Evolutionary conservation across 2,797 vertebrate species (phyloP), one percentile per base, ranked within the genome.

Genomic region (Meda fulgida): DNA sequence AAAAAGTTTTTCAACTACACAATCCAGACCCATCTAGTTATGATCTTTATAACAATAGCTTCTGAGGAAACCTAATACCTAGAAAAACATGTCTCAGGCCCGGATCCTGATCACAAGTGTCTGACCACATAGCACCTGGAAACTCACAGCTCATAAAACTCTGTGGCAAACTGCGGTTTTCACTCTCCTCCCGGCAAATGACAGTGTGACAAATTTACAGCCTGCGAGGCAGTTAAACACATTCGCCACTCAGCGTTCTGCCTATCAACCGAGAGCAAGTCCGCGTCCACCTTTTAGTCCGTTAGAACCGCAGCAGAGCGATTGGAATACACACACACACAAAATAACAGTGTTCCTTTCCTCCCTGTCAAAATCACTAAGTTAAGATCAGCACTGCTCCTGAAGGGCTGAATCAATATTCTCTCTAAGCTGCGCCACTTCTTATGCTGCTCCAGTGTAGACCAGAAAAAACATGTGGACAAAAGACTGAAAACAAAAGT

Each of bases 121-220:
- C 89, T 91, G 88, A 78, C 92, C 91, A 92, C 89, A 88, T 76
- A 90, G 91, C 92, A 93, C 91, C 91, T 92, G 92, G 91, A 88
- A 88, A 87, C 91, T 86, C 91, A 90, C 93, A 92, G 86, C 91
- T 92, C 91, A 93, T 95, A 94, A 96, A 95, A 93, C 91, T 92
- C 92, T 88, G 92, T 89, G 91, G 87, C 91, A 91, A 94, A 93
- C 92, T 93, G 92, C 91, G 92, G 92, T 91, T 94, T 95, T 93
- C 92, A 92, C 93, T 92, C 91, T 92, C 89, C 90, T 90, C 89
- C 92, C 88, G 81, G 89, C 89, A 91, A 92, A 94, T 89, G 91
- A 83, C 87, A 85, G 19, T 73, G 70, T 78, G 89, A 92, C 92
- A 94, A 93, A 94, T 95, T 94, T 94, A 94, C 92, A 93, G 94